Evolutionary conservation across 2,113 vertebrate species (phyloP).

Genomic region (Heterochromis multidens): DNA sequence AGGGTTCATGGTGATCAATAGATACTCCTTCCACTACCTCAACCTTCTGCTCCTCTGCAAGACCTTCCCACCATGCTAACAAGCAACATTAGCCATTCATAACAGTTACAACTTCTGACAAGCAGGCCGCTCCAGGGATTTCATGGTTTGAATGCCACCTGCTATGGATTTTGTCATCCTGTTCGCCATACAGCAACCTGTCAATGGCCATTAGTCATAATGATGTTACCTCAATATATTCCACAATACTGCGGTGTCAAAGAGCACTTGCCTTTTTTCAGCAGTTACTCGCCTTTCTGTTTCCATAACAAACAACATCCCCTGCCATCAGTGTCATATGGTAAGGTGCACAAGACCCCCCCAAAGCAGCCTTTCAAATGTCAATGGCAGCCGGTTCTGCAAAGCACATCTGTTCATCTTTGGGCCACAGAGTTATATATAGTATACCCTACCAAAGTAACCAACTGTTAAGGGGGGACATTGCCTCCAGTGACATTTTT

Average conservation of each 20-base stretch:
- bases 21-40: constrained; percentile 3
- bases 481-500: constrained; percentile 71
- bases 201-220: constrained; percentile 32
- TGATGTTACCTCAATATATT: not conserved
- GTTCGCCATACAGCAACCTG: not conserved
- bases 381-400: constrained; percentile 64
- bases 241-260: constrained; percentile 4
- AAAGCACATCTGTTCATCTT: constrained; percentile 74
- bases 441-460: constrained; percentile 69
- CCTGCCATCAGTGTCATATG: constrained; percentile 62
- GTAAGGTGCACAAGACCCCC: constrained; percentile 52
- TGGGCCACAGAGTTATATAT: constrained; percentile 69
- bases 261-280: constrained; percentile 17
- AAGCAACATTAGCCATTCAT: constrained; percentile 61
- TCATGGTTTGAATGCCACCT: constrained; percentile 51
- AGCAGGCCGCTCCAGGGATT: constrained; percentile 13
- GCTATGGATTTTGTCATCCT: constrained; percentile 36
- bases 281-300: constrained; percentile 31
- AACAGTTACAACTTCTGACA: constrained; percentile 47
- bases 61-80: constrained; percentile 52
- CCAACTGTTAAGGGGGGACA: constrained; percentile 72
- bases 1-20: constrained; percentile 69
- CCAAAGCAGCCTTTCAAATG: constrained; percentile 69
- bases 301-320: constrained; percentile 49
- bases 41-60: constrained; percentile 28